Conservation (phyloP, 1,140 invertebrate species). For the Copidosoma floridanum region DNA sequence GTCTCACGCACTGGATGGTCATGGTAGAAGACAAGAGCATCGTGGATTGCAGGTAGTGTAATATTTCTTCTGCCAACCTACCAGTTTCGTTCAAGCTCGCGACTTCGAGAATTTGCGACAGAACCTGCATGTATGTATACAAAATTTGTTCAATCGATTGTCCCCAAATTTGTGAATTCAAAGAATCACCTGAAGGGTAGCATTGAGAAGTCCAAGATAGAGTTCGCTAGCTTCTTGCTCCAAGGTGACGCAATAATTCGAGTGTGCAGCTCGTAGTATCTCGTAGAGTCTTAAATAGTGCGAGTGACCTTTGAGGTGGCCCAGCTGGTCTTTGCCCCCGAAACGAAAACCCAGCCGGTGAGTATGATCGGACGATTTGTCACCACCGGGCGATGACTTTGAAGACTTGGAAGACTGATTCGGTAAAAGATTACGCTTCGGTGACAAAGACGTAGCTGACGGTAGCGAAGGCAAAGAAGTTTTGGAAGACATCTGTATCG, state of each 20-base stretch:
- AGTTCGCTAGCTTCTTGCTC: conserved; percentile 71
- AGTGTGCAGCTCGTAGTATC: conserved; percentile 70
- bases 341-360: conserved; percentile 9
- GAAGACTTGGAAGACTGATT: conserved; percentile 42
- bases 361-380: neutral
- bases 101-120: conserved; percentile 78
- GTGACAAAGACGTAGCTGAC: conserved; percentile 57
- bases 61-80: conserved; percentile 76
- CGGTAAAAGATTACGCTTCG: conserved; percentile 52
- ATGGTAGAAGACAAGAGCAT: conserved; percentile 69
- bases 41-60: conserved; percentile 72
- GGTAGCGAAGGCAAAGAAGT: conserved; percentile 61
- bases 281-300: conserved; percentile 80
- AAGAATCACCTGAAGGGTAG: conserved; percentile 64
- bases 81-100: conserved; percentile 71
- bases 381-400: neutral
- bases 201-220: conserved; percentile 70
- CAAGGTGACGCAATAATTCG: conserved; percentile 78
- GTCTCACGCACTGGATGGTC: conserved; percentile 77
- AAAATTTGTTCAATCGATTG: too few species aligned
- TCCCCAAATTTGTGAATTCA: conserved; percentile 76
- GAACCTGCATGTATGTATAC: too few species aligned
- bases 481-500: conserved; percentile 37
- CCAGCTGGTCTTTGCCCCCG: conserved; percentile 43
- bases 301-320: conserved; percentile 39